A percentile compares a stretch with the other conserved stretches of the same genome.
Conservation (phyloP, 2,888 invertebrate genomes). For the Oligia latruncula region DNA sequence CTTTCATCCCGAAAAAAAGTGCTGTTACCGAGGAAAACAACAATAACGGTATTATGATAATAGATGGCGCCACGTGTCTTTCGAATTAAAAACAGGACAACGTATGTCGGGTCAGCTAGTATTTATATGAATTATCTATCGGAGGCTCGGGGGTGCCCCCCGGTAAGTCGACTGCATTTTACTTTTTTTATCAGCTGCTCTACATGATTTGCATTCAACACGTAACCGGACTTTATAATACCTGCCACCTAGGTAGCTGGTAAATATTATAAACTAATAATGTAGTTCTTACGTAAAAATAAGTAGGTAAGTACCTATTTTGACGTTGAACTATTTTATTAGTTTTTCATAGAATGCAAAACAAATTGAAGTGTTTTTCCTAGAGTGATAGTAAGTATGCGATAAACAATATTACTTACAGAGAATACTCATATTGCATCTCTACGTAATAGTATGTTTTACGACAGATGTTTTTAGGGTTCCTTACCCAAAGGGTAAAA, state of each 20-base stretch:
- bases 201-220: neutral
- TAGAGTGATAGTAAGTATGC: neutral
- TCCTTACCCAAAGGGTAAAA: no score
- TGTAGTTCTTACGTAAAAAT: no score
- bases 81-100: no score
- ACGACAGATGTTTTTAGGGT: neutral
- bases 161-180: neutral
- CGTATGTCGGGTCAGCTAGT: no score
- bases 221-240: neutral
- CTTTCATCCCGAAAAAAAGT: no score
- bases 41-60: no score
- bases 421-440: neutral
- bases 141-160: neutral
- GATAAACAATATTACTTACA: constrained; percentile 23
- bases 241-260: neutral
- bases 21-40: no score
- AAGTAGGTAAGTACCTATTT: neutral
- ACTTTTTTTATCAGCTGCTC: neutral
- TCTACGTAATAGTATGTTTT: neutral
- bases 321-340: neutral
- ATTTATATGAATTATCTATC: no score
- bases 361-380: constrained; percentile 40
- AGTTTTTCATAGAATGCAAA: constrained; percentile 25
- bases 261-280: no score
- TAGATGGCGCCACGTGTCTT: no score